Conservation (phyloP, 1,140 invertebrate species). For the Apis cerana region DNA sequence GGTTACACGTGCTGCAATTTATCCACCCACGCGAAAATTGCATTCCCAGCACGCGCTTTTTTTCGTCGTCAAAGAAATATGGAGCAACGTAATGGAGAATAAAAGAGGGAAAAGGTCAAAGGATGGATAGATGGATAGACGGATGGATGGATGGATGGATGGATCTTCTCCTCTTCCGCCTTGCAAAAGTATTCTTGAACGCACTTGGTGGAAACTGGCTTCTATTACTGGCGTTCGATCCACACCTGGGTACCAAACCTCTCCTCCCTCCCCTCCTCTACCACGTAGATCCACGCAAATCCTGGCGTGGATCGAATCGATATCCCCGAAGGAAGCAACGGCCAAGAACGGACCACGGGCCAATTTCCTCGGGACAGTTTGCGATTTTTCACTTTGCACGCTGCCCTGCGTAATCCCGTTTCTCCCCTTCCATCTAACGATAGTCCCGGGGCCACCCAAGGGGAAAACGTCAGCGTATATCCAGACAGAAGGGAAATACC, state of each 20-base stretch:
- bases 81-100: neutral
- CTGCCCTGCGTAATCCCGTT: constrained; percentile 46
- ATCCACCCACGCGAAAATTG: neutral
- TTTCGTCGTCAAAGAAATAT: neutral
- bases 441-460: constrained; percentile 18
- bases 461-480: constrained; percentile 54
- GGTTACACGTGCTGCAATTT: constrained; percentile 6
- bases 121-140: neutral
- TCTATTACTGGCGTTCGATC: constrained; percentile 60
- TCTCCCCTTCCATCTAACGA: constrained; percentile 41
- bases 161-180: constrained; percentile 52
- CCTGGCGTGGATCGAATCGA: constrained; percentile 56
- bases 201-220: constrained; percentile 58
- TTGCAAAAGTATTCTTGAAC: constrained; percentile 57
- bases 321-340: constrained; percentile 47
- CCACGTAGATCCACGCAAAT: constrained; percentile 56
- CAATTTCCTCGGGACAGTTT: constrained; percentile 59
- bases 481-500: constrained; percentile 26
- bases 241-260: constrained; percentile 59
- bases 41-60: neutral
- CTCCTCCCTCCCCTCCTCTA: neutral
- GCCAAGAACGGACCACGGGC: constrained; percentile 48
- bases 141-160: neutral
- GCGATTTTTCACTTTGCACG: constrained; percentile 64
- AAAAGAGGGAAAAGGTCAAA: neutral